phyloP scores from a whole-genome alignment of 2,797 vertebrate genomes.

The Chloroceryle inda region DNA sequence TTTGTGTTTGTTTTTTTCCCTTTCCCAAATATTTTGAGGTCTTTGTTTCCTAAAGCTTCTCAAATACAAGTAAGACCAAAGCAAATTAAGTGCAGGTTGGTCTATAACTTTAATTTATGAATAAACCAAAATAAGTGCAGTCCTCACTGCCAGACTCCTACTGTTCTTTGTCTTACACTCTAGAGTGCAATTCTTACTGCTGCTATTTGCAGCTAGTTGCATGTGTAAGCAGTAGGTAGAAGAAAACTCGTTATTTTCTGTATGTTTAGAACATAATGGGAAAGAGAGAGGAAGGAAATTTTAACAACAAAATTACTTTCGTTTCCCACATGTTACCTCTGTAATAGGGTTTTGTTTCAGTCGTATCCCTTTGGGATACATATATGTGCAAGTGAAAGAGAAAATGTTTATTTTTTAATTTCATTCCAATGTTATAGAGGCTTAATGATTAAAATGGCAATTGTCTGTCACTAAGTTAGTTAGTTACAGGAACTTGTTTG shows the following conservation, averaged over 20 bases:
- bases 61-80: neutral
- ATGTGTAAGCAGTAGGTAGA: neutral
- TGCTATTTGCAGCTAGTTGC: neutral
- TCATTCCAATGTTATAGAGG: neutral
- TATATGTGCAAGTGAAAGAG: neutral
- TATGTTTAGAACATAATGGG: neutral
- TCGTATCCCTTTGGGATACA: neutral
- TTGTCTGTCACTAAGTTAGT: neutral
- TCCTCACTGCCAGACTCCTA: neutral
- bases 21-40: neutral
- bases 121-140: neutral
- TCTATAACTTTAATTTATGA: neutral
- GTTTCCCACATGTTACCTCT: neutral
- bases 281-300: neutral
- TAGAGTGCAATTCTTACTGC: neutral
- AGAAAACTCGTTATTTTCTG: neutral
- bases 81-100: neutral
- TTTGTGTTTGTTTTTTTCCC: neutral
- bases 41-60: neutral
- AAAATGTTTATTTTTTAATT: neutral
- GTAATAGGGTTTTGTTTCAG: neutral
- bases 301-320: neutral
- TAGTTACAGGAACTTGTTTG: conserved; percentile 31
- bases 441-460: neutral
- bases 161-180: neutral